Conservation (phyloP, 2,888 invertebrate species). For the Oxystoma pomonae region DNA sequence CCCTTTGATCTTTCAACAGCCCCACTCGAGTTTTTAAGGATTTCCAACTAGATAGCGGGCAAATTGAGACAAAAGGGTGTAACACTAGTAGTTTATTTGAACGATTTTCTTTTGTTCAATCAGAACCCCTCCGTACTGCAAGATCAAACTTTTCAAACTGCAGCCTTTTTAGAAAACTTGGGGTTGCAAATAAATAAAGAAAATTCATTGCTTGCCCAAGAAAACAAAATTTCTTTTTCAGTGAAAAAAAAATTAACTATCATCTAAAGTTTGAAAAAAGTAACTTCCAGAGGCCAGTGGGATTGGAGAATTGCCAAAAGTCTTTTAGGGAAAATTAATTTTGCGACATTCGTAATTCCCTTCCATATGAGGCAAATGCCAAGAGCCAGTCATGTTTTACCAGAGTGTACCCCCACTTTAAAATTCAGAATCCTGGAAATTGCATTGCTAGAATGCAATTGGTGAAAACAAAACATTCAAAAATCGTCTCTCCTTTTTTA, state of each 20-base stretch:
- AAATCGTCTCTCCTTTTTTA: background rate
- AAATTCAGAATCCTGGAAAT: background rate
- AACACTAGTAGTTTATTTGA: constrained; percentile 14
- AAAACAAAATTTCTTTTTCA: background rate
- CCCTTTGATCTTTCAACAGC: background rate
- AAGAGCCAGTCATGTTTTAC: background rate
- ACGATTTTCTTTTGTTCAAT: constrained; percentile 16
- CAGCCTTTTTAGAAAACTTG: background rate
- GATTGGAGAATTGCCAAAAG: too few species aligned
- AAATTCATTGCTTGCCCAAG: background rate
- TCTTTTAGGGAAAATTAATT: constrained; percentile 19
- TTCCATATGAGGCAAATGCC: constrained; percentile 6
- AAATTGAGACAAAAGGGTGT: constrained; percentile 5
- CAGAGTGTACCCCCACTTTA: background rate
- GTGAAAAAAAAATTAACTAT: too few species aligned
- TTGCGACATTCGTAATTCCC: constrained; percentile 19
- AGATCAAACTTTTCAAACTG: background rate
- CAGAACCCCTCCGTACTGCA: constrained; percentile 8
- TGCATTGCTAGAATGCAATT: background rate
- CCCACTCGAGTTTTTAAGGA: background rate
- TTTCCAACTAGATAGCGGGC: background rate
- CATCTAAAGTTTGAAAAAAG: background rate
- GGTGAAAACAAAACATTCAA: background rate
- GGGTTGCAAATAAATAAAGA: background rate
- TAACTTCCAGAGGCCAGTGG: too few species aligned